phyloP scores from a whole-genome alignment of 2,888 invertebrate species.

The Phania funesta region DNA sequence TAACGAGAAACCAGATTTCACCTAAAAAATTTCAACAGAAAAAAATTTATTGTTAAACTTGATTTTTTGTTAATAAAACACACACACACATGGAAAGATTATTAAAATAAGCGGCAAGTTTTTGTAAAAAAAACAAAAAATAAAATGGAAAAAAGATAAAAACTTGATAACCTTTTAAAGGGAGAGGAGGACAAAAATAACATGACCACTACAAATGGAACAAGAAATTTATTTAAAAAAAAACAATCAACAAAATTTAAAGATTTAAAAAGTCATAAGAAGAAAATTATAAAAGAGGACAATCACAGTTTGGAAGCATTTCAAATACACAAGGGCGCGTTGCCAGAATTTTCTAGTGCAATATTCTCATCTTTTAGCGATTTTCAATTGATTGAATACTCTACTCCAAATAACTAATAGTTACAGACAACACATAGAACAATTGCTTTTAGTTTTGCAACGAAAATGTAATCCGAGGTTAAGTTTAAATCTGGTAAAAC shows the following conservation, averaged over 20 bases:
- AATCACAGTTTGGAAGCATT: slow-evolving; percentile 4
- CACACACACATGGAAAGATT: slow-evolving; percentile 5
- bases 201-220: slow-evolving; percentile 30
- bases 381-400: too few species aligned
- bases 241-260: slow-evolving; percentile 40
- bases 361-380: too few species aligned
- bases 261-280: slow-evolving; percentile 29
- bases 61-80: slow-evolving; percentile 43
- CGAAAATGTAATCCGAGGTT: too few species aligned
- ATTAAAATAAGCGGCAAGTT: slow-evolving; percentile 32
- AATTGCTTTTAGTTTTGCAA: too few species aligned
- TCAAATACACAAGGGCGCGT: too few species aligned
- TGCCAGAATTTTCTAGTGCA: too few species aligned
- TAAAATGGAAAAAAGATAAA: background rate
- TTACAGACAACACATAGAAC: too few species aligned
- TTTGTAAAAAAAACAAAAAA: background rate
- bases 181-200: background rate
- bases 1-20: slow-evolving; percentile 63
- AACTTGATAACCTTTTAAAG: slow-evolving; percentile 43
- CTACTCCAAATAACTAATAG: too few species aligned
- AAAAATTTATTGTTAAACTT: slow-evolving; percentile 45
- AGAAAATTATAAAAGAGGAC: background rate
- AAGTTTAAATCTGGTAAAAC: too few species aligned
- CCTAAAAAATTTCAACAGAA: slow-evolving; percentile 27
- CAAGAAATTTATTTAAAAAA: slow-evolving; percentile 25